Percentiles rank a stretch among this genome's conserved stretches.
phyloP scores from a whole-genome alignment of 2,797 vertebrate species.

The Benthosema pterotum region DNA sequence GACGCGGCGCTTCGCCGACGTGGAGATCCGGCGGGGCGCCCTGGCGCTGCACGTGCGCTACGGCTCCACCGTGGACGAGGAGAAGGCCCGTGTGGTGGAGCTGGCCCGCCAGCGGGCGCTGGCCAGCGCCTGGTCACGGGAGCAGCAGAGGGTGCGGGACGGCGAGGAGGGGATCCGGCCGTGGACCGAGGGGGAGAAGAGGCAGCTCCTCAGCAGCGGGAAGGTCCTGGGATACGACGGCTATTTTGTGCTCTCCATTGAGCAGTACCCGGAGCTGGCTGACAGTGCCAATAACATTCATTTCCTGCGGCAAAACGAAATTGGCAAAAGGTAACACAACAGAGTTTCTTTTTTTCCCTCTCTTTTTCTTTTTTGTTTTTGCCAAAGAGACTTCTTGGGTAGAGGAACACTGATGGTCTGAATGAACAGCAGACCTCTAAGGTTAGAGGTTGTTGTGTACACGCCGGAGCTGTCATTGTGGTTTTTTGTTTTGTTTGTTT shows the following conservation, averaged over 20 bases:
- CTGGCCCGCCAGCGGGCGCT: conserved; percentile 94
- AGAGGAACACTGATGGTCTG: conserved; percentile 65
- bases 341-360: conserved; percentile 57
- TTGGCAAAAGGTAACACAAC: conserved; percentile 97
- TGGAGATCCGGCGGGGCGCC: conserved; percentile 91
- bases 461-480: conserved; percentile 63
- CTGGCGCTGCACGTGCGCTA: conserved; percentile 95
- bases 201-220: conserved; percentile 94
- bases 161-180: conserved; percentile 94
- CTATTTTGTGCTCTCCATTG: conserved; percentile 98
- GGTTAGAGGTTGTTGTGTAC: conserved; percentile 52
- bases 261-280: conserved; percentile 98
- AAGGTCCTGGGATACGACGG: conserved; percentile 97
- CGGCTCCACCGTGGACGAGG: conserved; percentile 94
- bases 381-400: conserved; percentile 85
- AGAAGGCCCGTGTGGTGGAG: conserved; percentile 93
- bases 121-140: conserved; percentile 91
- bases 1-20: conserved; percentile 96
- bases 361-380: conserved; percentile 52
- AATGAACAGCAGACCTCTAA: conserved; percentile 49
- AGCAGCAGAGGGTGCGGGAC: conserved; percentile 93
- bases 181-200: conserved; percentile 98
- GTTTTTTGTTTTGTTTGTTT: too few species aligned
- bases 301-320: conserved; percentile 98
- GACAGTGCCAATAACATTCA: conserved; percentile 98